phyloP scores from a whole-genome alignment of 1,140 invertebrate species.

The Caerostris extrusa region DNA sequence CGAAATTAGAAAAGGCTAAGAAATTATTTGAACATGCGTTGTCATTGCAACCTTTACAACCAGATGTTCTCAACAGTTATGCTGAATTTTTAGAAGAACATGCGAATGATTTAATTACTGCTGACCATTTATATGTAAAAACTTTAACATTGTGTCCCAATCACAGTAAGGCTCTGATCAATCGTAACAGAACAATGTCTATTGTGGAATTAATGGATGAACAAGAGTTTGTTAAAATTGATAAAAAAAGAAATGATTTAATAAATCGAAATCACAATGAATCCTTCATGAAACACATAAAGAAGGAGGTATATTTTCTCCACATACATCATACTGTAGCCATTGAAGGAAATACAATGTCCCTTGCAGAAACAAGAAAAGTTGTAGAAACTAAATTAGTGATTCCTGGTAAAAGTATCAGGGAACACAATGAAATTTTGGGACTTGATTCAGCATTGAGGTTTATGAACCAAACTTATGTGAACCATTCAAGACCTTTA shows the following conservation, averaged over 20 bases:
- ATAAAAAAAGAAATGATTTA: slow-evolving; percentile 91
- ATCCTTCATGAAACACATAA: slow-evolving; percentile 90
- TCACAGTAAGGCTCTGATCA: slow-evolving; percentile 89
- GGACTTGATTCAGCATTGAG: slow-evolving; percentile 97
- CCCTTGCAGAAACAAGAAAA: slow-evolving; percentile 93
- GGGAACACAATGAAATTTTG: slow-evolving; percentile 98
- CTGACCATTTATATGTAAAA: slow-evolving; percentile 92
- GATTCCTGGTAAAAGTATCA: slow-evolving; percentile 95
- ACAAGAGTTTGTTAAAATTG: slow-evolving; percentile 89
- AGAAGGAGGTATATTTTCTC: slow-evolving; percentile 96
- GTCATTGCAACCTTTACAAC: slow-evolving; percentile 93
- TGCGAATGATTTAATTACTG: slow-evolving; percentile 91
- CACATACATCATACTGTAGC: slow-evolving; percentile 98
- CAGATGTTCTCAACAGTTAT: slow-evolving; percentile 94
- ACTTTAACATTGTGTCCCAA: slow-evolving; percentile 91
- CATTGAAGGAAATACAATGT: slow-evolving; percentile 98
- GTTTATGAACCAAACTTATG: slow-evolving; percentile 92
- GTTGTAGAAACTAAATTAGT: slow-evolving; percentile 96
- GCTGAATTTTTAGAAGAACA: slow-evolving; percentile 96
- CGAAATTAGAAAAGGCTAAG: slow-evolving; percentile 92
- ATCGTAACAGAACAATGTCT: slow-evolving; percentile 91
- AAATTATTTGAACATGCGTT: slow-evolving; percentile 95
- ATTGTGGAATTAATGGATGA: slow-evolving; percentile 95
- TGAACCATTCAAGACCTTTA: slow-evolving; percentile 85
- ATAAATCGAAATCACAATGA: slow-evolving; percentile 90